Base-by-base conservation (phyloP, 2,888 invertebrate genomes). In the Drosophila affinis region DNA sequence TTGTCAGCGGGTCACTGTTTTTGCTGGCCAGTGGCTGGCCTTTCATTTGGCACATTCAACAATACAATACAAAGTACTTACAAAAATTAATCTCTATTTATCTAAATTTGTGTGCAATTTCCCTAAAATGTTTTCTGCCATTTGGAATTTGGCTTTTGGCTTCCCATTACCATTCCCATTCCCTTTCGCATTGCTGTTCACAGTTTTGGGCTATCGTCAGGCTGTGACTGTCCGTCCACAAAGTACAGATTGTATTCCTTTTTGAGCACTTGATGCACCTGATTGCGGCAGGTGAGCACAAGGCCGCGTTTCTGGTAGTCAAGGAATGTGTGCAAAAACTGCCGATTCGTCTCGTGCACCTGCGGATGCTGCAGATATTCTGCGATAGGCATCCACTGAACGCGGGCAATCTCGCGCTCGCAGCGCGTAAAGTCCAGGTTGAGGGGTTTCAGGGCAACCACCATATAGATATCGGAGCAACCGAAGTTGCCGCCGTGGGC, bases 401-500 rank as follows among this genome's bases (percentile, higher is more conserved):
- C 95, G 46, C 94, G 95, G 12, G 94, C 94, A 29, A 98, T 96
- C 93, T 98, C 98, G 65, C 94, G 93, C 9, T 95, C 94, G 79
- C 96, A 96, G 88, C 94, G 95, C 29, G 90, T 93, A 47, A 97
- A 95, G 2, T 94, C 93, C 2, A 92, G 91, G 18, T 94, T 94
- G 2, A 93, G 89, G 1, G 98, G 96, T 82, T 93, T 94, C 60
- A 98, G 92, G 72, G 94, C 94, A 5, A 97, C 95, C 3, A 98
- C 94, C 62, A 96, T 93, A 91, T 98, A 98, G 62, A 98, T 94
- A 91, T 98, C 98, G 0, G 97, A 97, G 91, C 97, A 97, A 0
- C 94, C 95, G 91, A 96, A 97, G 90, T 94, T 94, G 62, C 94
- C 95, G 39, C 94, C 93, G 90, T 97, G 97, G 21, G 94, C 93